phyloP scores from a whole-genome alignment of 2,888 invertebrate genomes.

The Lacanobia wlatinum region DNA sequence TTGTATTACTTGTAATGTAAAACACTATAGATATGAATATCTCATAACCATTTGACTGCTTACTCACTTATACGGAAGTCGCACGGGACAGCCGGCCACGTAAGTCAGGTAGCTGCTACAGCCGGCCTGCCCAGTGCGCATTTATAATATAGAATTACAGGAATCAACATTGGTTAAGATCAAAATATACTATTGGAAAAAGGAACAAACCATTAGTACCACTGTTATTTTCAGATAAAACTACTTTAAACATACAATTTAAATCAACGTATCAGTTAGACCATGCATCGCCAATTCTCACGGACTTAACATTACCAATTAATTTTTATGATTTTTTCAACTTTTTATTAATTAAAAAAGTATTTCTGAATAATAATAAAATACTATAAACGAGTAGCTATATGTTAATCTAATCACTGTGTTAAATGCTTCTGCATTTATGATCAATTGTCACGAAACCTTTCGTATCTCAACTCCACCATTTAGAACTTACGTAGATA shows the following conservation, averaged over 20 bases:
- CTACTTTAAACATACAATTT: conserved; percentile 63
- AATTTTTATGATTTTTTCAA: conserved; percentile 72
- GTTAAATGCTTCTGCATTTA: conserved; percentile 70
- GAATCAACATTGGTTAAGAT: conserved; percentile 60
- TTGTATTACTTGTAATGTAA: conserved; percentile 64
- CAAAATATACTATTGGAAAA: conserved; percentile 53
- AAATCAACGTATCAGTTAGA: conserved; percentile 63
- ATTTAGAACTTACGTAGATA: conserved; percentile 32
- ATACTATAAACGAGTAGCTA: conserved; percentile 70
- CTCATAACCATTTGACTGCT: conserved; percentile 55
- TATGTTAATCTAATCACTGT: conserved; percentile 68
- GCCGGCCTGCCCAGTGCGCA: conserved; percentile 21
- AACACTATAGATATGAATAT: conserved; percentile 61
- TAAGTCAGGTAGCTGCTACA: conserved; percentile 31
- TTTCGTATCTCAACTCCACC: conserved; percentile 34
- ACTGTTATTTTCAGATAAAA: conserved; percentile 62
- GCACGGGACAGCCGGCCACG: conserved; percentile 22
- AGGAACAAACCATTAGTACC: conserved; percentile 64
- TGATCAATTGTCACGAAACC: conserved; percentile 45
- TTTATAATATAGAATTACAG: conserved; percentile 34
- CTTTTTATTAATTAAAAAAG: conserved; percentile 69
- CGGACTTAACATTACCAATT: conserved; percentile 72
- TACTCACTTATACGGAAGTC: conserved; percentile 36
- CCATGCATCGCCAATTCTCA: conserved; percentile 70
- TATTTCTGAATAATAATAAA: conserved; percentile 70